phyloP scores from a whole-genome alignment of 2,888 invertebrate species.

The Ypsolopha sequella region DNA sequence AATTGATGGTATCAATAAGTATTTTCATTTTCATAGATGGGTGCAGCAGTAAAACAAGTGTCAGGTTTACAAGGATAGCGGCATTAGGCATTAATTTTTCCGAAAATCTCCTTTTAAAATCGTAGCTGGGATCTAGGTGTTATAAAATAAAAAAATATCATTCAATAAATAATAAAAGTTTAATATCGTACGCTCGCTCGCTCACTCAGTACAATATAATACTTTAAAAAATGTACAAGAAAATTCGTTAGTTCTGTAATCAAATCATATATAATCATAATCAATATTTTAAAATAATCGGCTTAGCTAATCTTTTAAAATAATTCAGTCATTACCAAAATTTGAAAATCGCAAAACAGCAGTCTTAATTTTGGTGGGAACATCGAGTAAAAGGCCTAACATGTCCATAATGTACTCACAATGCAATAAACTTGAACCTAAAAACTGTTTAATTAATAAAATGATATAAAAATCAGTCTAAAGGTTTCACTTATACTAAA shows the following conservation, averaged over 20 bases:
- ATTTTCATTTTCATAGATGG: no score
- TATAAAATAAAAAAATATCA: slow-evolving; percentile 14
- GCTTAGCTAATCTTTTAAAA: background rate
- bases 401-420: background rate
- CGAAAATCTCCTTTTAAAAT: no score
- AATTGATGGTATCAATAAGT: no score
- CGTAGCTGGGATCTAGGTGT: no score
- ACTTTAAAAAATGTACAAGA: background rate
- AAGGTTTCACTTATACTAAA: slow-evolving; percentile 45
- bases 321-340: background rate
- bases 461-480: slow-evolving; percentile 42
- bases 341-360: background rate
- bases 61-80: no score
- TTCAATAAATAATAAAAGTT: slow-evolving; percentile 55
- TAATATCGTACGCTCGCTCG: slow-evolving; percentile 21
- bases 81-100: no score
- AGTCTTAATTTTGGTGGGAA: no score
- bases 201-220: background rate
- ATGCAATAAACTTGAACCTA: background rate
- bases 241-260: background rate
- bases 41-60: no score
- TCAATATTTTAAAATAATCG: background rate
- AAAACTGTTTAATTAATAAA: background rate
- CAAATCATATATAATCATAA: background rate
- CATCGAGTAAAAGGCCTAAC: no score